Evolutionary conservation across 1,140 invertebrate species (phyloP).

Genomic region (Oryctes rhinoceros): DNA sequence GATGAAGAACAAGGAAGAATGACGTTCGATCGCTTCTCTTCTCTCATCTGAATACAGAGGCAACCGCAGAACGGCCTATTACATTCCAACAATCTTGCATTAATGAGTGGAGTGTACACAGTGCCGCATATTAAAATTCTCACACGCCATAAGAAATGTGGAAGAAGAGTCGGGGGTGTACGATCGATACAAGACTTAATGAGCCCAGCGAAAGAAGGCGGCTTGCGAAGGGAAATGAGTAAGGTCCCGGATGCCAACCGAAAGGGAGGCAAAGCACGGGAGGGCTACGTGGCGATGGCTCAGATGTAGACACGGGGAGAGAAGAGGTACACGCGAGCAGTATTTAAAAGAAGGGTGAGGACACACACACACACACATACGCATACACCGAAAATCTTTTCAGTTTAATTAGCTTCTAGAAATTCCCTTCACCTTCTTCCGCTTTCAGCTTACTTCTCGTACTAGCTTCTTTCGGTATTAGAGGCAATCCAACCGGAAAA

Average conservation of each 20-base stretch:
- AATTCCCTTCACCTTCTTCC: slow-evolving; percentile 31
- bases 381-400: slow-evolving; percentile 28
- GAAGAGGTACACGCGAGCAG: slow-evolving; percentile 5
- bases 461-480: neutral
- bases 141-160: slow-evolving; percentile 54
- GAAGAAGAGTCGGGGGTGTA: slow-evolving; percentile 49
- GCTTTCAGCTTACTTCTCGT: neutral
- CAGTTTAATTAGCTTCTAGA: slow-evolving; percentile 35
- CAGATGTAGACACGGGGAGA: neutral
- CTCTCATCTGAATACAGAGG: slow-evolving; percentile 35
- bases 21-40: slow-evolving; percentile 9
- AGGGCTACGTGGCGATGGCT: slow-evolving; percentile 1
- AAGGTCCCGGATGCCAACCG: slow-evolving; percentile 42
- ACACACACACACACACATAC: slow-evolving; percentile 21
- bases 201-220: slow-evolving; percentile 54
- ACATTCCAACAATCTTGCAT: slow-evolving; percentile 55
- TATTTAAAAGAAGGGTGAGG: slow-evolving; percentile 33
- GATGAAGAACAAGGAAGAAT: slow-evolving; percentile 17
- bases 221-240: slow-evolving; percentile 52
- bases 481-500: neutral
- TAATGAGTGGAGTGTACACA: slow-evolving; percentile 54
- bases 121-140: slow-evolving; percentile 55
- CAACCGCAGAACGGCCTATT: slow-evolving; percentile 45
- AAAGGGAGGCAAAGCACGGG: slow-evolving; percentile 19
- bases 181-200: slow-evolving; percentile 56